Percentiles rank a stretch among this genome's conserved stretches.
These are phyloP conservation scores for Phoxinus phoxinus DNA, from an alignment of 2,113 vertebrate genomes.

Conservation along the genomic window DNA sequence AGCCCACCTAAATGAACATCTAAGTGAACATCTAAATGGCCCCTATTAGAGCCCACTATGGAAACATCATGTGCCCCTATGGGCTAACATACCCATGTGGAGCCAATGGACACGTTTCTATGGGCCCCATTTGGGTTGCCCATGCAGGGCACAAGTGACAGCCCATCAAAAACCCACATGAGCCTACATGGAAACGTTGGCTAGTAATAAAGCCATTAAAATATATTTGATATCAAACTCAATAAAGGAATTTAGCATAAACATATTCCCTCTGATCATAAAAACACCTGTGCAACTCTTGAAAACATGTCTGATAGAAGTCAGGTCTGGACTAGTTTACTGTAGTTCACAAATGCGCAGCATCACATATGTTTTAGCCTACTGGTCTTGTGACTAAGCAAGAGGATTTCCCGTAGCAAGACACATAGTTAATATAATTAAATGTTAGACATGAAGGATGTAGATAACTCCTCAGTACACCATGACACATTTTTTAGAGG, in stretches of 20 bases:
- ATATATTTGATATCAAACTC: neutral
- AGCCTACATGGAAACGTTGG: too few relatives aligned
- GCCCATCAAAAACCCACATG: too few relatives aligned
- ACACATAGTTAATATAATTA: neutral
- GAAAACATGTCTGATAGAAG: neutral
- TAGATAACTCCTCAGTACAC: neutral
- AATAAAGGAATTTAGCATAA: neutral
- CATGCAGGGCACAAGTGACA: too few relatives aligned
- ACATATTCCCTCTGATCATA: neutral
- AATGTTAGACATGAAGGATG: neutral
- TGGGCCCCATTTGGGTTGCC: too few relatives aligned
- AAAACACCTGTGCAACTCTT: neutral
- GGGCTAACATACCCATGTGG: too few relatives aligned
- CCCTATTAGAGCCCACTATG: too few relatives aligned
- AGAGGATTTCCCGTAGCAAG: neutral
- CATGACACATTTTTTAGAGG: neutral
- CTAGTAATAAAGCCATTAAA: too few relatives aligned
- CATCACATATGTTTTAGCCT: conserved; percentile 2
- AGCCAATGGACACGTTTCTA: too few relatives aligned
- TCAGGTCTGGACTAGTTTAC: neutral
- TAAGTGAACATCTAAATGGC: too few relatives aligned
- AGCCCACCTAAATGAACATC: too few relatives aligned
- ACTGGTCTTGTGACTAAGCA: neutral
- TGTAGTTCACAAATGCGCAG: neutral
- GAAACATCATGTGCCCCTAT: too few relatives aligned